Percentiles rank a stretch among this genome's conserved stretches.
phyloP scores from a whole-genome alignment of 2,113 vertebrate genomes.

The Anas platyrhynchos region DNA sequence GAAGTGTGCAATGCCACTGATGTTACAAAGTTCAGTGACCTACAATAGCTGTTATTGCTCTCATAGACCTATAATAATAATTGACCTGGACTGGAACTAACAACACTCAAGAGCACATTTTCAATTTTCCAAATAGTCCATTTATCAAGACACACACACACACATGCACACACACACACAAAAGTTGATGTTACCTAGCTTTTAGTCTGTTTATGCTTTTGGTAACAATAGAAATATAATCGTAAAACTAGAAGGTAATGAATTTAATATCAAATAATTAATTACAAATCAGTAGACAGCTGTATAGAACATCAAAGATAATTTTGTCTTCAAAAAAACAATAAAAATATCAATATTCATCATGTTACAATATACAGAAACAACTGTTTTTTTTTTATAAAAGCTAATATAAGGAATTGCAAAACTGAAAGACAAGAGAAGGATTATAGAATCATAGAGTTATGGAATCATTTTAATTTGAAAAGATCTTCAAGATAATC shows the following conservation, averaged over 20 bases:
- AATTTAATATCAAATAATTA: background rate
- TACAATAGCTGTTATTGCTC: conserved; percentile 33
- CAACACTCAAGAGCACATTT: background rate
- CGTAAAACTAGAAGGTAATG: background rate
- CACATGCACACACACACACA: too few species aligned
- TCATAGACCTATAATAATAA: conserved; percentile 12
- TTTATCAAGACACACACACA: background rate
- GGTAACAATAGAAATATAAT: background rate
- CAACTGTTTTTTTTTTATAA: background rate
- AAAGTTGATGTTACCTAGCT: background rate
- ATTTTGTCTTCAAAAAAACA: background rate
- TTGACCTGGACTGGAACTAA: background rate
- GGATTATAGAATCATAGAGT: background rate
- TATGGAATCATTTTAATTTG: background rate
- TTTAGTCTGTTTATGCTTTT: background rate
- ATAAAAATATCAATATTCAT: background rate
- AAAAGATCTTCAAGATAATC: background rate
- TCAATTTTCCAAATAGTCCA: background rate
- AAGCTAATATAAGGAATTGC: background rate
- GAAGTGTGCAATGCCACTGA: background rate
- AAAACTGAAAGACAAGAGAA: background rate
- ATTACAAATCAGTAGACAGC: conserved; percentile 5
- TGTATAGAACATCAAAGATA: background rate
- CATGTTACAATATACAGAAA: background rate
- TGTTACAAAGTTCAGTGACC: background rate